Evolutionary conservation across 2,113 vertebrate genomes (phyloP).

Genomic region (Antennarius striatus): DNA sequence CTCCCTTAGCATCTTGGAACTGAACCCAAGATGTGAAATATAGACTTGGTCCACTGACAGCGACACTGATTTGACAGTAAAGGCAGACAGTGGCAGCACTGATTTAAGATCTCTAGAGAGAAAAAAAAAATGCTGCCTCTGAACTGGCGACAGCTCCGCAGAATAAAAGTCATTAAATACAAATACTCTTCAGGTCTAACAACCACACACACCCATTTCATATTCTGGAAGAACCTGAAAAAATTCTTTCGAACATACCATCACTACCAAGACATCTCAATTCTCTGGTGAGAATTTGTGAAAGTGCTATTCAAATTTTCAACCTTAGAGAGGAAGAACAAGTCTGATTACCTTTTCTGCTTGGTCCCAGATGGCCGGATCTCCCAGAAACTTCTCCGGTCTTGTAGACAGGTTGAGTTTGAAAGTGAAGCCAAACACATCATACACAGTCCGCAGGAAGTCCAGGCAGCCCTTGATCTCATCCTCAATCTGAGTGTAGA

Average conservation of each 20-base stretch:
- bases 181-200: constrained; percentile 22
- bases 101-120: constrained; percentile 26
- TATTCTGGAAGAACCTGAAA: constrained; percentile 11
- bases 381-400: constrained; percentile 95
- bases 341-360: constrained; percentile 88
- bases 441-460: constrained; percentile 91
- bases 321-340: constrained; percentile 4
- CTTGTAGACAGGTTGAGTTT: constrained; percentile 97
- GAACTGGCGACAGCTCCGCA: constrained; percentile 9
- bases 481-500: constrained; percentile 84
- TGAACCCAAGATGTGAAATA: constrained; percentile 19
- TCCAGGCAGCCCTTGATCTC: constrained; percentile 96
- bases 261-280: constrained; percentile 20
- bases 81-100: not conserved
- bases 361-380: constrained; percentile 89
- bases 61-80: constrained; percentile 31
- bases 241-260: constrained; percentile 35
- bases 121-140: constrained; percentile 10
- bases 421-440: constrained; percentile 94
- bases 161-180: constrained; percentile 20
- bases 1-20: constrained; percentile 14
- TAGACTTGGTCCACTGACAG: constrained; percentile 20
- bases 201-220: constrained; percentile 30
- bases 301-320: constrained; percentile 17
- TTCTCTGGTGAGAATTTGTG: constrained; percentile 10